These are phyloP conservation scores for Eudyptes chrysolophus DNA, from an alignment of 2,113 vertebrate genomes.

Conservation along the genomic window DNA sequence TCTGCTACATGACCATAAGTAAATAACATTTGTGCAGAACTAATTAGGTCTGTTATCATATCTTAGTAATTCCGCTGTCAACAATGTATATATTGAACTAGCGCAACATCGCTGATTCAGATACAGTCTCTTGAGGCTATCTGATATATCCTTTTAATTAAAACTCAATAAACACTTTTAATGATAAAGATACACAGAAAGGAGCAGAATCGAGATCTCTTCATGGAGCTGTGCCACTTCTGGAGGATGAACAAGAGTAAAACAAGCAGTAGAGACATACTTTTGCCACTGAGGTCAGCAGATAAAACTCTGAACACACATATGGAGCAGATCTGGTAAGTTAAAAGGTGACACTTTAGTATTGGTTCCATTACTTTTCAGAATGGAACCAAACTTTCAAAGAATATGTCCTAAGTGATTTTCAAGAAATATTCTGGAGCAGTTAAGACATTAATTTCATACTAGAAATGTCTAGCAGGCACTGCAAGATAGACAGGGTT, in stretches of 20 bases:
- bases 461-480: neutral
- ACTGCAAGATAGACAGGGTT: neutral
- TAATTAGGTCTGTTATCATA: neutral
- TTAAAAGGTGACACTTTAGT: neutral
- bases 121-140: neutral
- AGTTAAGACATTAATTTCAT: neutral
- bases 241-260: neutral
- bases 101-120: rapidly evolving
- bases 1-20: neutral
- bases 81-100: neutral
- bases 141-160: slow-evolving; percentile 23
- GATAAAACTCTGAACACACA: neutral
- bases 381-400: neutral
- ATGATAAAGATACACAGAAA: slow-evolving; percentile 1
- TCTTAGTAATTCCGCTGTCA: neutral
- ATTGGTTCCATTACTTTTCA: neutral
- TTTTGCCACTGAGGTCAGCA: neutral
- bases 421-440: neutral
- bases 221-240: neutral
- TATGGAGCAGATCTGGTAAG: neutral
- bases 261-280: neutral
- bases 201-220: neutral
- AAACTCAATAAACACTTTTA: slow-evolving; percentile 1
- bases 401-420: neutral
- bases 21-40: neutral